Percentiles rank a stretch among this genome's conserved stretches.
Conservation (phyloP, 2,797 vertebrate species). For the Champsocephalus esox region DNA sequence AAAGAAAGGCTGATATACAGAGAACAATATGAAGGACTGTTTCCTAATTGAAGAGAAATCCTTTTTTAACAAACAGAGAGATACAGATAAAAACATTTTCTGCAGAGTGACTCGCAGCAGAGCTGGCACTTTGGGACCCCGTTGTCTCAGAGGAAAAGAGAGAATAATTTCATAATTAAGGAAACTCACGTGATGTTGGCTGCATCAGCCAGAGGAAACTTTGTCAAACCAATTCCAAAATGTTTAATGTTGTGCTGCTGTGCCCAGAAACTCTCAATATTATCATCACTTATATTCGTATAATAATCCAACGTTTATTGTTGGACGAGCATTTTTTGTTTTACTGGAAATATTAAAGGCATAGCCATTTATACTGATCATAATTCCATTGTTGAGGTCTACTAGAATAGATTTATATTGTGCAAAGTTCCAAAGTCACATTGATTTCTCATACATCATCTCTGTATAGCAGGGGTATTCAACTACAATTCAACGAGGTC, state of each 20-base stretch:
- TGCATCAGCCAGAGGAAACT: conserved; percentile 33
- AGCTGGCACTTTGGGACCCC: conserved; percentile 7
- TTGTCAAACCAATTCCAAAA: conserved; percentile 22
- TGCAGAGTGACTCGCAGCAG: conserved; percentile 6
- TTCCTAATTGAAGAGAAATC: conserved; percentile 41
- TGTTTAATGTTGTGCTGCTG: conserved; percentile 40
- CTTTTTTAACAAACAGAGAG: conserved; percentile 7
- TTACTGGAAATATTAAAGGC: too few relatives aligned
- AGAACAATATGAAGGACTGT: conserved; percentile 6
- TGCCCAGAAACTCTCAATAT: conserved; percentile 41
- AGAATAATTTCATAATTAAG: conserved; percentile 48
- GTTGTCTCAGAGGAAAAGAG: too few relatives aligned
- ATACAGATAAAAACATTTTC: conserved; percentile 30
- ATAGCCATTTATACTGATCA: too few relatives aligned
- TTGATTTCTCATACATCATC: too few relatives aligned
- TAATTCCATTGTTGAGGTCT: too few relatives aligned
- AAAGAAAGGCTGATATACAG: conserved; percentile 2
- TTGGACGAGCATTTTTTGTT: too few relatives aligned
- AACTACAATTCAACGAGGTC: too few relatives aligned
- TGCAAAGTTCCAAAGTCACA: too few relatives aligned
- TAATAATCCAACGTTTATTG: conserved; percentile 33
- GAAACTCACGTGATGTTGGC: conserved; percentile 46
- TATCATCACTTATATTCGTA: conserved; percentile 50
- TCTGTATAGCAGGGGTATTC: too few relatives aligned
- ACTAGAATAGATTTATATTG: too few relatives aligned